Conservation (phyloP, 2,888 invertebrate genomes). For the Rhagophthalmus giganteus region DNA sequence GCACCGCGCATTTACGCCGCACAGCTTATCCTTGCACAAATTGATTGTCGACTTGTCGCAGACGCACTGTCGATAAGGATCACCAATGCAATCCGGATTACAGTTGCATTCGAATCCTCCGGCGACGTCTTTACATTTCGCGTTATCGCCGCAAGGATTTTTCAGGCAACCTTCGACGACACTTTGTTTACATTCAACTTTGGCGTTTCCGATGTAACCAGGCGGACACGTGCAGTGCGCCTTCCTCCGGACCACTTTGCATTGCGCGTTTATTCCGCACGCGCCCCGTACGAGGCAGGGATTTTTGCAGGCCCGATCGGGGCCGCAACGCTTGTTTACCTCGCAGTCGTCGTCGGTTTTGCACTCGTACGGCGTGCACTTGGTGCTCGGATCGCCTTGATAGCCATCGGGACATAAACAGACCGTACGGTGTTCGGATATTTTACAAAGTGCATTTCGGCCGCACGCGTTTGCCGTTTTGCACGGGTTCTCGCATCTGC, state of each 20-base stretch:
- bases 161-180: constrained; percentile 73
- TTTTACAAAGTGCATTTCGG: constrained; percentile 76
- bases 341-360: constrained; percentile 76
- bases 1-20: constrained; percentile 83
- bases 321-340: constrained; percentile 72
- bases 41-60: constrained; percentile 70
- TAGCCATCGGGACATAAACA: constrained; percentile 87
- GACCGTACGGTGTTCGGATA: constrained; percentile 78
- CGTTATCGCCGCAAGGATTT: constrained; percentile 83
- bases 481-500: constrained; percentile 74
- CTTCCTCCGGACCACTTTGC: constrained; percentile 73
- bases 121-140: constrained; percentile 76
- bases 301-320: constrained; percentile 74
- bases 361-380: constrained; percentile 79
- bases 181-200: constrained; percentile 68
- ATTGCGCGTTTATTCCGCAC: constrained; percentile 84
- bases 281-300: constrained; percentile 76
- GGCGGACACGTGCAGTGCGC: constrained; percentile 79
- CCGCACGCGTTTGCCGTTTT: constrained; percentile 72
- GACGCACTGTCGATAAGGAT: constrained; percentile 77
- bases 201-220: constrained; percentile 72
- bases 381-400: constrained; percentile 76
- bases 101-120: constrained; percentile 81
- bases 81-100: constrained; percentile 77
- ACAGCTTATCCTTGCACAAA: constrained; percentile 77